Percentiles rank a stretch among this genome's conserved stretches.
Conservation (phyloP, 2,797 vertebrate genomes). For the Chiroxiphia lanceolata region DNA sequence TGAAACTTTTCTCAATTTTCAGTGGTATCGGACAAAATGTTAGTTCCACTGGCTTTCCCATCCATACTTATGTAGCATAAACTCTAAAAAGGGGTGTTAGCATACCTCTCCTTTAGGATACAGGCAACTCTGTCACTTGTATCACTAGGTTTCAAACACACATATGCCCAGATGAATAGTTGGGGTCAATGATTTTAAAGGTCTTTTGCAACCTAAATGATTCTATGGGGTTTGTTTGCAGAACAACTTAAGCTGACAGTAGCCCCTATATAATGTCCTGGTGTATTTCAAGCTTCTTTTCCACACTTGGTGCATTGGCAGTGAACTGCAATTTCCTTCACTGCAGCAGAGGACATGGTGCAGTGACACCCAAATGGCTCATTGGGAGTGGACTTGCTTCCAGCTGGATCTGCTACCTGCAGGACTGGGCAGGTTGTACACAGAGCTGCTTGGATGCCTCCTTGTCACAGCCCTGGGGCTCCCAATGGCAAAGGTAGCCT, state of each 20-base stretch:
- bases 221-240: background rate
- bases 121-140: background rate
- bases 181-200: background rate
- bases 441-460: background rate
- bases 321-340: background rate
- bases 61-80: background rate
- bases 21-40: background rate
- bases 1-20: background rate
- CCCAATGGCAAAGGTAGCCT: background rate
- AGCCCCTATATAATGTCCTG: background rate
- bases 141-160: background rate
- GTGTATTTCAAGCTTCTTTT: background rate
- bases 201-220: background rate
- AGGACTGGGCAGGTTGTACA: rapidly evolving
- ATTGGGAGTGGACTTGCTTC: rapidly evolving
- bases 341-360: background rate
- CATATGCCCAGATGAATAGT: background rate
- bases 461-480: background rate
- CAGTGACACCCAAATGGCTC: background rate
- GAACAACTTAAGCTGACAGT: background rate
- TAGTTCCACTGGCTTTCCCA: background rate
- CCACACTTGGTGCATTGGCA: background rate
- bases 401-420: background rate
- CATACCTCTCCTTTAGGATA: background rate
- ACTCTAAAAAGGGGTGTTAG: background rate